Evolutionary conservation across 2,797 vertebrate genomes (phyloP), one percentile per base, ranked within the genome.

Genomic region (Chelidonichthys spinosus): DNA sequence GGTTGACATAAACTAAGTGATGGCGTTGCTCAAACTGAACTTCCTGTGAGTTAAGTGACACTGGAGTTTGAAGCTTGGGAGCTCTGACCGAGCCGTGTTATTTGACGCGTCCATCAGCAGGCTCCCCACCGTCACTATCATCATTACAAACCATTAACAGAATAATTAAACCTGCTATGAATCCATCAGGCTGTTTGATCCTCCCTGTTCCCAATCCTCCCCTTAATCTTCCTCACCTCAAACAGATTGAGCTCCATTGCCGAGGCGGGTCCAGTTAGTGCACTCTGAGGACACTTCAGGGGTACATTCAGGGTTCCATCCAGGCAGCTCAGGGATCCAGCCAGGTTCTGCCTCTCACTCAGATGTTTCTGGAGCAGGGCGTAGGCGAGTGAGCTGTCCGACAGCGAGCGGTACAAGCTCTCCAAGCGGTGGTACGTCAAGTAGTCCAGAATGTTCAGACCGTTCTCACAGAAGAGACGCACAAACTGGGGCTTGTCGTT

Each of bases 401-500:
- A 81, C 52, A 94, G 85, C 0, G 94, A 94, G 36, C 86, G 50
- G 72, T 97, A 97, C 44, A 97, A 90, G 42, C 78, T 83, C 65
- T 96, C 94, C 87, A 97, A 86, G 15, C 94, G 95, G 1, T 5
- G 3, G 15, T 94, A 92, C 0, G 95, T 95, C 84, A 97, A 88
- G 85, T 97, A 97, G 74, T 95, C 91, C 71, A 94, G 77, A 55
- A 97, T 91, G 62, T 95, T 96, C 59, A 97, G 91, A 6, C 96
- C 96, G 0, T 94, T 96, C 63, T 96, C 96, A 15, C 95, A 95
- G 74, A 97, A 96, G 54, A 97, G 90, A 7, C 95, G 95, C 54
- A 97, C 96, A 69, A 97, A 96, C 70, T 96, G 95, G 0, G 96
- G 95, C 78, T 96, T 95, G 89, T 97, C 84, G 0, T 95, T 96